phyloP scores from a whole-genome alignment of 2,888 invertebrate species.

The Drosophila sordidapex region DNA sequence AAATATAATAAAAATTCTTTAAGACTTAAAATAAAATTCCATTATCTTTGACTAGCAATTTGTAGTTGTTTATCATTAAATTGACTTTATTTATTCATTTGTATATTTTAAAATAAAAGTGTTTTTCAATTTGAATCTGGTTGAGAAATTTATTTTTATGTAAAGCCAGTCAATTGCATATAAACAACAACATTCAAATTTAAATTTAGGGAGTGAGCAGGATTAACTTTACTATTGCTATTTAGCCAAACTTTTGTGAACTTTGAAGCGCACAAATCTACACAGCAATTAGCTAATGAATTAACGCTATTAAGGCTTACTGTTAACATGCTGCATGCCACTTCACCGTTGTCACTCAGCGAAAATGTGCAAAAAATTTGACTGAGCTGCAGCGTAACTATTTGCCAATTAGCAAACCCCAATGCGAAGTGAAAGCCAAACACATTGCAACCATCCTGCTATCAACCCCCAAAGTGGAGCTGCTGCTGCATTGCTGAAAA shows the following conservation, averaged over 20 bases:
- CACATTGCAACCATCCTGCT: slow-evolving; percentile 39
- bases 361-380: background rate
- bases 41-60: background rate
- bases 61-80: background rate
- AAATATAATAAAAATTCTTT: background rate
- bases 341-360: background rate
- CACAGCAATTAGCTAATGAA: slow-evolving; percentile 14
- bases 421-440: slow-evolving; percentile 37
- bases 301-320: background rate
- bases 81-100: background rate
- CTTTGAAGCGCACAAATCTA: background rate
- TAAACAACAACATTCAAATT: background rate
- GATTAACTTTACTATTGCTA: background rate
- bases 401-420: slow-evolving; percentile 15
- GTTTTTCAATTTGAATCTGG: background rate
- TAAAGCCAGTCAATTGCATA: background rate
- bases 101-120: background rate
- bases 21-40: background rate
- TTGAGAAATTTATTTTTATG: background rate
- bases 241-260: background rate
- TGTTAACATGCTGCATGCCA: background rate
- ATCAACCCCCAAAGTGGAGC: slow-evolving; percentile 22
- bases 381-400: slow-evolving; percentile 13
- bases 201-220: slow-evolving; percentile 11
- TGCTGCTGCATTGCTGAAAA: slow-evolving; percentile 18